A percentile compares a stretch with the other conserved stretches of the same genome.
Evolutionary conservation across 2,888 invertebrate genomes (phyloP).

Genomic region (Ophonus ardosiacus): DNA sequence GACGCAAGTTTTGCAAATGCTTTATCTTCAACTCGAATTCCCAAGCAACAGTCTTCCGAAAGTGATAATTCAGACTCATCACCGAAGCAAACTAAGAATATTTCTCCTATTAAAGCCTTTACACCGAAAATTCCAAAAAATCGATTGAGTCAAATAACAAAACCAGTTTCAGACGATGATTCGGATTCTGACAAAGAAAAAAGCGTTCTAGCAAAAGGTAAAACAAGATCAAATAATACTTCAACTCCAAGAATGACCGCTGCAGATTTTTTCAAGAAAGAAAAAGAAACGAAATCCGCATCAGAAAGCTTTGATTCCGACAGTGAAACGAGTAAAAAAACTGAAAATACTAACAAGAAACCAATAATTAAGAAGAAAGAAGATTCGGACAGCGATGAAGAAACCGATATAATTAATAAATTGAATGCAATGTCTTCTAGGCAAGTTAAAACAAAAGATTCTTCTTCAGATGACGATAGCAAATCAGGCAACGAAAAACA

Average conservation of each 20-base stretch:
- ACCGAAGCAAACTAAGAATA: neutral
- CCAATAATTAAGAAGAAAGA: slow-evolving; percentile 14
- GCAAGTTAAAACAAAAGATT: slow-evolving; percentile 34
- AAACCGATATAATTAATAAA: slow-evolving; percentile 16
- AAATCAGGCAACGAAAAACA: slow-evolving; percentile 8
- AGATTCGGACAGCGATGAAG: slow-evolving; percentile 1
- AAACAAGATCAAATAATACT: neutral
- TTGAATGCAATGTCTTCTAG: neutral
- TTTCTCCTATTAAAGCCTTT: neutral
- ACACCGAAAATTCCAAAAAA: neutral
- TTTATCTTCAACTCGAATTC: slow-evolving; percentile 55
- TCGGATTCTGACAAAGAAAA: neutral
- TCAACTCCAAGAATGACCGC: slow-evolving; percentile 12
- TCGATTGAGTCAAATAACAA: neutral
- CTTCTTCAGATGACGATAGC: neutral
- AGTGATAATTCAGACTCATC: neutral
- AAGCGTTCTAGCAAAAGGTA: neutral
- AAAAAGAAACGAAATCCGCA: neutral
- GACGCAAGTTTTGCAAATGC: slow-evolving; percentile 60
- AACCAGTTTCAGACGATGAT: neutral
- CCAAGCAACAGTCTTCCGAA: neutral
- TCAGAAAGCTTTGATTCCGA: slow-evolving; percentile 26
- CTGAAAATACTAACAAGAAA: neutral
- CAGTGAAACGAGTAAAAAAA: neutral
- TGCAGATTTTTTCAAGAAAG: slow-evolving; percentile 35